These are phyloP conservation scores for Andricus quercusramuli DNA, from an alignment of 2,888 invertebrate species.

Conservation along the genomic window DNA sequence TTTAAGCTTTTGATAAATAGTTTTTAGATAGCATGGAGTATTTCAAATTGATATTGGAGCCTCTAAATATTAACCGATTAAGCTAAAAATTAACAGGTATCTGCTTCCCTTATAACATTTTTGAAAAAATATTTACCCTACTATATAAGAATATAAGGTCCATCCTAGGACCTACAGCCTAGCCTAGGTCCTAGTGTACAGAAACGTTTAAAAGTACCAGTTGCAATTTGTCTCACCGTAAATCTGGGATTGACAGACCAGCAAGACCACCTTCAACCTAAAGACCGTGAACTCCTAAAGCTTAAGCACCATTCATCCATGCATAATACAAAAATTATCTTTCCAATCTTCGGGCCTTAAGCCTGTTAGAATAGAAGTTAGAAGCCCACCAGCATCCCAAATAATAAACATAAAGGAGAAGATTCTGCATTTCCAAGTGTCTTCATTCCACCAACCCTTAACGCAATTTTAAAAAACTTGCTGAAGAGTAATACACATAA, in stretches of 20 bases:
- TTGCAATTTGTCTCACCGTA: background rate
- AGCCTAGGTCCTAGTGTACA: no score
- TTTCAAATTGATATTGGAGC: background rate
- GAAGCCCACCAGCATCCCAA: no score
- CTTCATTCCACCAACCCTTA: background rate
- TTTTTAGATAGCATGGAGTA: background rate
- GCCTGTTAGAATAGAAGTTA: background rate
- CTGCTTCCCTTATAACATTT: background rate
- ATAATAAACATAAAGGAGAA: background rate
- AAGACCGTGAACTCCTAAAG: background rate
- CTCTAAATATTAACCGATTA: no score
- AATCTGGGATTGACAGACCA: background rate
- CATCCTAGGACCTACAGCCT: no score
- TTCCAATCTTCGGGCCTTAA: background rate
- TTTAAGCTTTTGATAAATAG: background rate
- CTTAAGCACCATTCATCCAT: background rate
- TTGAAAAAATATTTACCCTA: background rate
- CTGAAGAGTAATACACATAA: no score
- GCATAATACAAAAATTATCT: background rate
- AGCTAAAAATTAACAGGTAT: no score
- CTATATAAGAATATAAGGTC: no score
- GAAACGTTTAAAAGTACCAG: conserved; percentile 25
- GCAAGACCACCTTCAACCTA: background rate
- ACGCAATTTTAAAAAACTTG: no score
- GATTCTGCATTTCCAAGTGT: background rate